A percentile compares a stretch with the other conserved stretches of the same genome.
Conservation (phyloP, 2,113 vertebrate genomes). For the Geococcyx californianus region DNA sequence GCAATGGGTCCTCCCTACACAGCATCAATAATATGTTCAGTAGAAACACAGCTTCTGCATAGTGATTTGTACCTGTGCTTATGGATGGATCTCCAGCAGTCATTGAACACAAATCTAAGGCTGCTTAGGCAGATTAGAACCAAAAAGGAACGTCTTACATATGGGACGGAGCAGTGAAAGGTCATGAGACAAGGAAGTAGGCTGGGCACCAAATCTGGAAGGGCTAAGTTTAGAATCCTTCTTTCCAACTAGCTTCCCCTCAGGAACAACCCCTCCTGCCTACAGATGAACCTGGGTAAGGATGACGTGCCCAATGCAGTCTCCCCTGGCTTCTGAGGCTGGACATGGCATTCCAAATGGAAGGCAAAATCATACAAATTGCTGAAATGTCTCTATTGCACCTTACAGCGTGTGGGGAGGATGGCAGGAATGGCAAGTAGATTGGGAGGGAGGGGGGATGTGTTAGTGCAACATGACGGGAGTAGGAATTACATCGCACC, state of each 20-base stretch:
- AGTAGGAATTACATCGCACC: not conserved
- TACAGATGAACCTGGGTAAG: not conserved
- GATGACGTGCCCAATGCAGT: not conserved
- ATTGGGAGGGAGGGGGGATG: not conserved
- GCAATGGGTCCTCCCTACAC: not conserved
- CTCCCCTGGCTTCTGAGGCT: not conserved
- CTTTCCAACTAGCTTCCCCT: not conserved
- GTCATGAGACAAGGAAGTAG: not conserved
- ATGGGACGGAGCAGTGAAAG: not conserved
- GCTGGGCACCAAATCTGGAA: not conserved
- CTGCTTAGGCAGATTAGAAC: not conserved
- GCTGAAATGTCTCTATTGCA: not conserved
- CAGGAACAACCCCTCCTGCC: not conserved
- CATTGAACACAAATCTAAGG: not conserved
- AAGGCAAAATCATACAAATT: not conserved
- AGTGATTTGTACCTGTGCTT: not conserved
- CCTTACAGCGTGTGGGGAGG: not conserved
- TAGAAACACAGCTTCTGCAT: not conserved
- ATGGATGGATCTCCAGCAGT: not conserved
- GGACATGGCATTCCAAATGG: not conserved
- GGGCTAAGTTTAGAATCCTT: not conserved
- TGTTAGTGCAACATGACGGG: not conserved
- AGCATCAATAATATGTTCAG: not conserved
- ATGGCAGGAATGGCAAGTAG: not conserved
- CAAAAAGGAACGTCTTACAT: not conserved